Base-by-base conservation (phyloP, 2,113 vertebrate genomes). In the Diphyllodes magnificus region DNA sequence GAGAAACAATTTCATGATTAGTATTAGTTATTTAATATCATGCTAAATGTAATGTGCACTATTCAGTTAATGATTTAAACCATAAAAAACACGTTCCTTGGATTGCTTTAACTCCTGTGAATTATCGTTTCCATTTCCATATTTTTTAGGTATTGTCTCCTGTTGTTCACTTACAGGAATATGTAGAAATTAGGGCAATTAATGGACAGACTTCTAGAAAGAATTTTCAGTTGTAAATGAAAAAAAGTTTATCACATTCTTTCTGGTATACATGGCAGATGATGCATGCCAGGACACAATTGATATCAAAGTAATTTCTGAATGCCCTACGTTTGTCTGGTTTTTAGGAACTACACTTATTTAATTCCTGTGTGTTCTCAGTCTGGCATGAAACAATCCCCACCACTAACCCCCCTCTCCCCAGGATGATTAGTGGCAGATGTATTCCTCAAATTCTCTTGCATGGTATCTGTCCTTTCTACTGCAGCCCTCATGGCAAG, bases 401-500 rank as follows among this genome's bases (percentile, higher is more conserved):
- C 6, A 10, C 5, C 25, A 51, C 3, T 10, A 45, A 12, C 1
- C 0, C 3, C 7, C 2, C 6, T 71, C 17, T 71, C 10, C 8
- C 7, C 3, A 45, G 56, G 8, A 54, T 47, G 13, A 83, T 73
- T 78, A 50, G 59, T 24, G 47, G 4, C 33, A 17, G 35, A 92
- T 28, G 4, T 65, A 40, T 8, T 61, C 17, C 45, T 80, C 25
- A 21, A 93, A 77, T 84, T 89, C 6, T 66, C 35, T 81, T 70
- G 23, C 4, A 4, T 35, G 10, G 6, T 51, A 7, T 64, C 49
- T n/a, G 20, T 44, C n/a, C 11, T 19, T 77, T 69, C 76, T 82
- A 16, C 45, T 45, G 28, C 18, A 82, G 40, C 11, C 11, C 1
- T 22, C 7, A 2, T 4, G 10, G 44, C 15, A 19, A 49, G 49